Base-by-base conservation (phyloP, 2,888 invertebrate genomes). In the Heliconius ethilla region DNA sequence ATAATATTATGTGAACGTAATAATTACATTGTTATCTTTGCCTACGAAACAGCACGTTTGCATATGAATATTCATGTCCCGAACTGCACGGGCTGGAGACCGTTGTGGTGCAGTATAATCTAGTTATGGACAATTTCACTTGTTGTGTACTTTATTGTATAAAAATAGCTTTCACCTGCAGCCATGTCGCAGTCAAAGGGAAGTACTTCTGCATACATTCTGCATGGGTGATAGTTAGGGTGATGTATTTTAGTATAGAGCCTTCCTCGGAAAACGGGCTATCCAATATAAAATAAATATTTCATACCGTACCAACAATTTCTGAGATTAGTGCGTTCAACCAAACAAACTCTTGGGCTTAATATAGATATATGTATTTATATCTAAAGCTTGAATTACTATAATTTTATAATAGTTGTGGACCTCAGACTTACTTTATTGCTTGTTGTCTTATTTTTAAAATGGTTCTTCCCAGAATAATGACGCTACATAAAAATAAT, bases 11-110 rank as follows among this genome's bases (percentile, higher is more conserved):
- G 55, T 22, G 73, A 22, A 74, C 40, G 67, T 66, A 66, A 72
- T 74, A 74, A 77, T 69, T 67, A 33, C 66, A 29, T 45, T 74
- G 77, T 77, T 77, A 77, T 77, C 77, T 74, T 55, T 73, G 77
- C 40, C 67, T 77, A 40, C 74, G 67, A 74, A 77, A 74, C 73
- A 59, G 25, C 72, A 69, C 67, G 67, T 72, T 69, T 40, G 11
- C 6, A 29, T 77, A 67, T 77, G 73, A 77, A 77, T 77, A 77
- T 77, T 77, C 73, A 77, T 69, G 63, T 72, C 45, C 18, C 11
- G 40, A 77, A 18, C 62, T 45, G 66, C 73, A 40, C 62, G 70
- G 10, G 11, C 29, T 29, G 62, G 37, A 63, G 74, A 37, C 55
- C 33, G 25, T 11, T 27, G n/a, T 40, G 37, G 15, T 18, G 10